Conservation (phyloP, 2,113 vertebrate genomes). For the Ceyx margarethae region DNA sequence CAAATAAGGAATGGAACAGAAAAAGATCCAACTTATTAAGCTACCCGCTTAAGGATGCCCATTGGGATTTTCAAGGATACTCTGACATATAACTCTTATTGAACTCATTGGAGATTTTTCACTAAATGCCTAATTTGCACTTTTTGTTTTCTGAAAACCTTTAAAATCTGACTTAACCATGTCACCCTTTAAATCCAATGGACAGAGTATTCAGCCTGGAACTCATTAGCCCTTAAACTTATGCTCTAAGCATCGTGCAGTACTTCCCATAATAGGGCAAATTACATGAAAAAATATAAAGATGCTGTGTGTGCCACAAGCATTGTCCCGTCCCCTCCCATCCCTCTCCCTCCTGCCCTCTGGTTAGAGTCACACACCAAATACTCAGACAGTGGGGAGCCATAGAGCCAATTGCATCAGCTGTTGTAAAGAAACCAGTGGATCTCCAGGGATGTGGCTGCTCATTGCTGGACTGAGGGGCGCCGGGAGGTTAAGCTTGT, state of each 20-base stretch:
- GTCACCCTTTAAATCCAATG: neutral
- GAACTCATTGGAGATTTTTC: conserved; percentile 27
- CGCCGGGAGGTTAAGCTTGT: accelerated
- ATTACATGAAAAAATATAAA: neutral
- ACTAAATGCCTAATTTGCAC: neutral
- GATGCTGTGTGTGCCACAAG: neutral
- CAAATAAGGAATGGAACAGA: neutral
- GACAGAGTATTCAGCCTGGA: neutral
- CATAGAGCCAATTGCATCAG: neutral
- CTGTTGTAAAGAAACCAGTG: neutral
- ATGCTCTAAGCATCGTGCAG: neutral
- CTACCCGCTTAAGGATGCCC: neutral
- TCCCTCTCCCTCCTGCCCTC: neutral
- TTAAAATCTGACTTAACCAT: neutral
- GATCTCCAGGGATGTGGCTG: neutral
- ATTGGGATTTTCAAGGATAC: neutral
- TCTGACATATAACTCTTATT: neutral
- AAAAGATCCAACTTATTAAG: neutral
- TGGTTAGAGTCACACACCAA: neutral
- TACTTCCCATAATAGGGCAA: neutral
- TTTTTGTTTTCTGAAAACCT: neutral
- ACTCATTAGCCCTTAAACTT: neutral
- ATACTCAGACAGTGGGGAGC: neutral
- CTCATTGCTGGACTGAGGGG: neutral
- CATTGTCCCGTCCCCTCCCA: neutral